Percentiles rank a stretch among this genome's conserved stretches.
Evolutionary conservation across 2,797 vertebrate species (phyloP).

Genomic region (Myoxocephalus aenaeus): DNA sequence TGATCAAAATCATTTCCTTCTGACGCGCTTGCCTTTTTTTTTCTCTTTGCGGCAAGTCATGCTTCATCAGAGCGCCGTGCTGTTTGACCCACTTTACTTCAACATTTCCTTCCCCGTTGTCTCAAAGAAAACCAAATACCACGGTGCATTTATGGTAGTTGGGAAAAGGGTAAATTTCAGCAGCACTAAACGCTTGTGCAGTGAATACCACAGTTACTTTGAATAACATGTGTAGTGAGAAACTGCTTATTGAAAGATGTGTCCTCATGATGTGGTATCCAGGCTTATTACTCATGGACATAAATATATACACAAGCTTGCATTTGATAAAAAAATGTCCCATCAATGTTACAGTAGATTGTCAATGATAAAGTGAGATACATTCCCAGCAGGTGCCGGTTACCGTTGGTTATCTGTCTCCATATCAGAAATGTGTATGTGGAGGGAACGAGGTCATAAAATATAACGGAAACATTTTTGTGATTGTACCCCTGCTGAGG

Average conservation of each 20-base stretch:
- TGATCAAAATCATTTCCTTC: constrained; percentile 60
- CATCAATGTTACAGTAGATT: constrained; percentile 1
- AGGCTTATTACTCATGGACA: not conserved
- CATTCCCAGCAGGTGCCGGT: constrained; percentile 51
- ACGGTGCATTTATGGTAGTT: constrained; percentile 25
- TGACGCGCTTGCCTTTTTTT: constrained; percentile 45
- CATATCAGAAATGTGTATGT: constrained; percentile 27
- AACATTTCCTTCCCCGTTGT: constrained; percentile 60
- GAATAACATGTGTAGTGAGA: constrained; percentile 17
- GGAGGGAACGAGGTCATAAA: constrained; percentile 43
- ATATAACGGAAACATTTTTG: constrained; percentile 57
- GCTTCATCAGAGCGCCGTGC: constrained; percentile 72
- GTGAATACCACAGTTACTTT: constrained; percentile 32
- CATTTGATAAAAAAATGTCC: constrained; percentile 35
- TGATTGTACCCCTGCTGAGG: constrained; percentile 53
- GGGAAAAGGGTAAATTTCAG: constrained; percentile 21
- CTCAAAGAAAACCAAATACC: constrained; percentile 54
- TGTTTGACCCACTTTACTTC: constrained; percentile 79
- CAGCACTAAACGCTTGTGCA: constrained; percentile 3
- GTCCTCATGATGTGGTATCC: constrained; percentile 1
- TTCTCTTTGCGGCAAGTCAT: constrained; percentile 68
- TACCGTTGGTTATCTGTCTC: constrained; percentile 33
- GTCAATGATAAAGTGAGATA: constrained; percentile 22
- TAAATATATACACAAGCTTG: constrained; percentile 5
- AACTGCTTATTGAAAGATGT: constrained; percentile 11